Base-by-base conservation (phyloP, 2,888 invertebrate species). In the Myopa tessellatipennis region DNA sequence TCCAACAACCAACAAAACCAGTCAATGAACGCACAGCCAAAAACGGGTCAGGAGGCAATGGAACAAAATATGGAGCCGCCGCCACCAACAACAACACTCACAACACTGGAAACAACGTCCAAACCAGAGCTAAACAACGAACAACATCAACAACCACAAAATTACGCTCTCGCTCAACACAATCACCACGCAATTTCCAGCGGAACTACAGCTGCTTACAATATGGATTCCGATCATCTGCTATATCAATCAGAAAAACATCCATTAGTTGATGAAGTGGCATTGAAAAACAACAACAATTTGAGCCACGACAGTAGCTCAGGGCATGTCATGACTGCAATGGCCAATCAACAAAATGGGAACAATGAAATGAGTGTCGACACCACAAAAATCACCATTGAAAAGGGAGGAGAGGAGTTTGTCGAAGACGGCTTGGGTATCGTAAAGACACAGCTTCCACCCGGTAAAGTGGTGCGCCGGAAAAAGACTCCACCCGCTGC, bases 381-480 rank as follows among this genome's bases (percentile, higher is more conserved):
- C 61, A 80, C 34, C 77, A 82, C 84, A 84, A 78, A 86, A 84
- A 4, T 84, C 84, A 83, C 85, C 74, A 2, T 34, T 38, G 36
- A 26, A 38, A 14, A 65, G 34, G 65, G 8, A 36, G 74, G 1
- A 36, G 74, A 76, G 52, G 52, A 80, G 65, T 55, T 87, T 77
- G 6, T 79, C 82, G 81, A 81, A 68, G 91, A 90, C 82, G 92
- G 92, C 74, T 90, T 90, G 70, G 91, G 91, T 60, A 89, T 92
- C 73, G 92, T 93, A 8, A 92, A 92, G 84, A 92, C 93, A 4
- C 93, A 93, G 83, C 86, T 94, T 81, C 92, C 93, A 26, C 92
- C 93, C n/a, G 95, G 94, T 79, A 94, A 94, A 91, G 94, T 93
- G 4, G 82, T 89, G 69, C 85, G 87, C 4, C 84, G 89, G 77